Evolutionary conservation across 2,113 vertebrate genomes (phyloP), one percentile per base, ranked within the genome.

Genomic region (Ailurus styani): DNA sequence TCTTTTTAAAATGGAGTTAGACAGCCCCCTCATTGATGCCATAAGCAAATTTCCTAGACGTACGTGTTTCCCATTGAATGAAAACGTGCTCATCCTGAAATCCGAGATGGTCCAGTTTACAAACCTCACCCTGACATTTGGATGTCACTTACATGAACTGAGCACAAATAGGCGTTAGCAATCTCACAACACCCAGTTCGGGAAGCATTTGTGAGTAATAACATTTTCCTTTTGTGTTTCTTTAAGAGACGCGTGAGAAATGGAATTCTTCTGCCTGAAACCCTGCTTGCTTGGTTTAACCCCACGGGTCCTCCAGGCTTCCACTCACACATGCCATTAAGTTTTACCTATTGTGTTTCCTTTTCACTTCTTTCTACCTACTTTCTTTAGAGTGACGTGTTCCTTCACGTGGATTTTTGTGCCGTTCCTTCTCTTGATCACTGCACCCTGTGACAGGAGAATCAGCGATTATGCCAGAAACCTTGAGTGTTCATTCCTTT

Each of bases 221-320:
- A 29, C 52, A 14, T 47, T 66, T 40, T 42, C 25, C 8, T 60
- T 31, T 64, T 12, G 23, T 1, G 0, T 91, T 81, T 45, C 11
- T n/a, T 20, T 55, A 57, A 78, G 27, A 52, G 62, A 70, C 23
- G 5, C 7, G 9, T 54, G 21, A 9, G 6, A 31, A 9, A 9
- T 0, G 25, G 64, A 82, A 84, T 75, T 89, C 37, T 18, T 15
- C 8, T 25, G 1, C n/a, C 27, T 4, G 4, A 27, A 62, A 40
- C 10, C 6, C 45, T 31, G 7, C 23, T 72, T 9, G 3, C 52
- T 82, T 7, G 21, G 6, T 42, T 45, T 62, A 64, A 66, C 10
- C 11, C 11, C 1, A 2, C 0, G 3, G 7, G 23, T 77, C n/a
- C 78, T 88, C 27, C 2, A 12, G 14, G 2, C 13, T 52, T 62